phyloP scores from a whole-genome alignment of 30 jellyfish, hydroid and myxozoan species.

The Hydra vulgaris region DNA sequence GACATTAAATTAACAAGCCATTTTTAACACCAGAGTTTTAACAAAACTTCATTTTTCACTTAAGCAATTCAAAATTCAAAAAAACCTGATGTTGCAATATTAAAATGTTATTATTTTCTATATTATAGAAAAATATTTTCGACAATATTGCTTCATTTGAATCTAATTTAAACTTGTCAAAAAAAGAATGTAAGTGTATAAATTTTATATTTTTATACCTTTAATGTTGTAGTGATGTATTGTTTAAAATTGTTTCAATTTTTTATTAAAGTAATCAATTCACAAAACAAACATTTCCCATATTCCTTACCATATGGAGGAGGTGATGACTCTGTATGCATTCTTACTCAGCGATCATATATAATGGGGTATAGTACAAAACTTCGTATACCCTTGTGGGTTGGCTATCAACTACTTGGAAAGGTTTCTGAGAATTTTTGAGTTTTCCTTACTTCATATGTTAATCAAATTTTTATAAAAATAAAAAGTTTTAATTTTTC shows the following conservation, averaged over 20 bases:
- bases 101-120: too few species aligned
- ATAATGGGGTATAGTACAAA: conserved; percentile 53
- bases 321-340: not conserved
- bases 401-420: conserved; percentile 44
- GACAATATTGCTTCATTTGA: too few species aligned
- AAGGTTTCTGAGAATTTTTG: conserved; percentile 21
- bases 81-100: too few species aligned
- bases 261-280: not conserved
- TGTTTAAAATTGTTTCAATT: not conserved
- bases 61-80: too few species aligned
- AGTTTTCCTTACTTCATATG: not conserved
- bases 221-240: too few species aligned
- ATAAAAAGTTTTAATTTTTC: not conserved
- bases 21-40: too few species aligned
- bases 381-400: conserved; percentile 79
- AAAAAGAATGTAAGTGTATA: too few species aligned
- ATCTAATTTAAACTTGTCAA: too few species aligned
- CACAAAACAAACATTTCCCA: not conserved
- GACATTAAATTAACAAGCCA: too few species aligned
- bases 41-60: too few species aligned
- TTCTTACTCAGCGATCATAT: conserved; percentile 56
- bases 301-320: not conserved
- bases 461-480: not conserved
- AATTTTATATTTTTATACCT: too few species aligned
- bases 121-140: too few species aligned